These are phyloP conservation scores for Lasioglossum malachurum DNA, from an alignment of 2,888 invertebrate species.

Conservation along the genomic window DNA sequence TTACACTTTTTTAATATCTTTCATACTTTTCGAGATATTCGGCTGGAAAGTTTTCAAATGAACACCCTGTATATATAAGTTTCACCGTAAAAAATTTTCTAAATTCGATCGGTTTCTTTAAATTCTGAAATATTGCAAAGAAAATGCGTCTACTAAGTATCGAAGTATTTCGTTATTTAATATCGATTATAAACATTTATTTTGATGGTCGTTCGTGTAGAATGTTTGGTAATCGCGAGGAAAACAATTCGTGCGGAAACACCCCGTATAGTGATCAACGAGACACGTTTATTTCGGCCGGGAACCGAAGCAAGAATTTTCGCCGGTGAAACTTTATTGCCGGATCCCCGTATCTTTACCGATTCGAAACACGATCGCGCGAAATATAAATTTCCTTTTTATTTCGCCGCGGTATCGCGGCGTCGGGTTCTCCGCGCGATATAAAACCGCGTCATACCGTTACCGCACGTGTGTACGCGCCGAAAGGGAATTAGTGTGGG, in stretches of 20 bases:
- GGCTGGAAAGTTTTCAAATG: too few species aligned
- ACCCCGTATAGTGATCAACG: conserved; percentile 26
- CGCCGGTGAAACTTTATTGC: conserved; percentile 44
- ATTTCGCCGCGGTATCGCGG: conserved; percentile 49
- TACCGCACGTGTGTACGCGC: not conserved
- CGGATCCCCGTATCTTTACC: conserved; percentile 39
- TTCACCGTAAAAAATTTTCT: not conserved
- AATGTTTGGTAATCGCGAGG: not conserved
- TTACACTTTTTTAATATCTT: too few species aligned
- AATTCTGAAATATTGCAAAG: not conserved
- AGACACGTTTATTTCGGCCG: conserved; percentile 35
- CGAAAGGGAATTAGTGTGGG: conserved; percentile 6
- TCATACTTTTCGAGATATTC: too few species aligned
- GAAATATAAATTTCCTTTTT: conserved; percentile 57
- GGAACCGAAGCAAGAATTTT: conserved; percentile 32
- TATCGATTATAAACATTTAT: not conserved
- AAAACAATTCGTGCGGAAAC: conserved; percentile 3
- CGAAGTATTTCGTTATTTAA: not conserved
- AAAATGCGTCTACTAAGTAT: not conserved
- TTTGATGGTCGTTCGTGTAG: not conserved
- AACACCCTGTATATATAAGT: not conserved
- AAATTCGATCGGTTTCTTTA: not conserved
- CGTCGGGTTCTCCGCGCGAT: not conserved
- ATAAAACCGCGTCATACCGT: conserved; percentile 26
- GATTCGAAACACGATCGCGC: conserved; percentile 50